Conservation (phyloP, 2,113 vertebrate genomes). For the Dasyurus viverrinus region DNA sequence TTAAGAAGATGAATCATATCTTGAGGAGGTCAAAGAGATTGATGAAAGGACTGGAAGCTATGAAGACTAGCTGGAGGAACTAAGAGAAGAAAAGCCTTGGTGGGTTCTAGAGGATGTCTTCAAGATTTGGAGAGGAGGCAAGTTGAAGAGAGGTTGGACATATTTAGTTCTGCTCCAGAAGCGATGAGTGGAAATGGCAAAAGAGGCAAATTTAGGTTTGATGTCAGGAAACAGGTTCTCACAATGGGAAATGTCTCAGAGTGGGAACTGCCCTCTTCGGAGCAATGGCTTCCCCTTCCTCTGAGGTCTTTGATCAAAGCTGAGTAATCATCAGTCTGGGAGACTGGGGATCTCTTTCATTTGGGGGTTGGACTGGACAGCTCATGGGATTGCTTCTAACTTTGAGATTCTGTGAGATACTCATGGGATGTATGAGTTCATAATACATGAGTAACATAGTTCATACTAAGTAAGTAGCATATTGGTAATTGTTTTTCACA, state of each 20-base stretch:
- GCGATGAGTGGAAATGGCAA: background rate
- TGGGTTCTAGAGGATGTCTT: background rate
- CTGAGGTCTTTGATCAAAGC: too few relatives aligned
- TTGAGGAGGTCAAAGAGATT: background rate
- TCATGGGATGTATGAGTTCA: background rate
- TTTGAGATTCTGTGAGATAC: background rate
- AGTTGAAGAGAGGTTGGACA: background rate
- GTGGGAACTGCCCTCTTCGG: too few relatives aligned
- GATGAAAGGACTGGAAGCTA: background rate
- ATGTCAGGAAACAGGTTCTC: background rate
- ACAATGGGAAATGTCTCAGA: background rate
- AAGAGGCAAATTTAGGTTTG: too few relatives aligned
- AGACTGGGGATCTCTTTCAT: background rate
- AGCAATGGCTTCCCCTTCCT: too few relatives aligned
- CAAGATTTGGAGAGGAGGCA: background rate
- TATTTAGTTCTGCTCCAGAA: background rate
- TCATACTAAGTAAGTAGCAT: background rate
- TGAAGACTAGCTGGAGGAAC: background rate
- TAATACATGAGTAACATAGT: background rate
- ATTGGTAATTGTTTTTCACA: background rate
- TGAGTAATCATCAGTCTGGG: background rate
- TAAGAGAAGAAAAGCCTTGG: background rate
- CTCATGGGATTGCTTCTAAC: too few relatives aligned
- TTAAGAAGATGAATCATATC: background rate
- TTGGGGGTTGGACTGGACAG: too few relatives aligned